These are phyloP conservation scores for Nannobrachium achirus DNA, from an alignment of 2,113 vertebrate genomes.

Conservation along the genomic window DNA sequence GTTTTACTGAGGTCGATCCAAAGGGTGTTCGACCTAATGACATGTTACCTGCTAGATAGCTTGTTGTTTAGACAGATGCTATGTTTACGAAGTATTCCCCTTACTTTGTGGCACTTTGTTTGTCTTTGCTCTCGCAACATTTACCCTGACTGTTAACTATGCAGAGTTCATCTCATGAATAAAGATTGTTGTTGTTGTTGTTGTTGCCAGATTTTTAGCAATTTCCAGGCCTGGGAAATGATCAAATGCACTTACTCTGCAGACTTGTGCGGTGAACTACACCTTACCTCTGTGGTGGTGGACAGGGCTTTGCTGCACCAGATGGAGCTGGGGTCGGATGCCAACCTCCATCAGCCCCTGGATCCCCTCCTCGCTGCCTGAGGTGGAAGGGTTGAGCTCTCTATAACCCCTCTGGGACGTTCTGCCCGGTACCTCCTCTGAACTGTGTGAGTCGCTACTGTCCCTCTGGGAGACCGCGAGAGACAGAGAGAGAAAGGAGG, in stretches of 20 bases:
- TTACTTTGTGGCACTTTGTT: too few relatives aligned
- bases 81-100: too few relatives aligned
- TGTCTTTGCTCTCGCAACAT: too few relatives aligned
- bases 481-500: constrained; percentile 2
- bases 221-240: too few relatives aligned
- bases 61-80: too few relatives aligned
- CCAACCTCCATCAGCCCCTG: constrained; percentile 41
- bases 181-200: too few relatives aligned
- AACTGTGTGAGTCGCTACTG: constrained; percentile 72
- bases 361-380: constrained; percentile 48
- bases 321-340: constrained; percentile 10
- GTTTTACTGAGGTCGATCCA: too few relatives aligned
- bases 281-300: constrained; percentile 48
- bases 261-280: neutral
- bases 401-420: constrained; percentile 34
- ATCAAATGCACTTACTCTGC: neutral
- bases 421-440: constrained; percentile 58
- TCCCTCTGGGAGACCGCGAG: constrained; percentile 52
- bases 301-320: constrained; percentile 29
- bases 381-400: constrained; percentile 38
- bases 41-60: too few relatives aligned
- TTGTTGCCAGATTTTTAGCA: too few relatives aligned
- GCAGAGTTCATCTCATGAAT: too few relatives aligned
- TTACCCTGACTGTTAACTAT: too few relatives aligned
- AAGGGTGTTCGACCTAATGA: too few relatives aligned